phyloP scores from a whole-genome alignment of 2,888 invertebrate species.

The Eupithecia pulchellata region DNA sequence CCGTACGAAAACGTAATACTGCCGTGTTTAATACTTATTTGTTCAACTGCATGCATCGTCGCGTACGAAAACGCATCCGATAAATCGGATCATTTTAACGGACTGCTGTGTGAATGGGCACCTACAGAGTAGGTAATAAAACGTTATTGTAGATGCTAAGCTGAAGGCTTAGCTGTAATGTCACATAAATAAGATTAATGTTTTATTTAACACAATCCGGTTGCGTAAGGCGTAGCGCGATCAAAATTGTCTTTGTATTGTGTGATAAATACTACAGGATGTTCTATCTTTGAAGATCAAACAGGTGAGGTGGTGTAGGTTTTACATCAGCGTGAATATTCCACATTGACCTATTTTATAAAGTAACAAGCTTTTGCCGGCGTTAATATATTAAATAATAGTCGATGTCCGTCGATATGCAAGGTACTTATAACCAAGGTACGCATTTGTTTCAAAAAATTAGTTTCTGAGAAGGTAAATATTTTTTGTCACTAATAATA shows the following conservation, averaged over 20 bases:
- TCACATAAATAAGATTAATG: conserved; percentile 63
- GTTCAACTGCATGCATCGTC: too few species aligned
- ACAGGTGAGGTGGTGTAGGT: background rate
- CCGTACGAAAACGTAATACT: too few species aligned
- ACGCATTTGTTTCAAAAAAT: background rate
- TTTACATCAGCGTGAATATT: background rate
- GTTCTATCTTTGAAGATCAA: background rate
- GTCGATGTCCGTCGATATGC: too few species aligned
- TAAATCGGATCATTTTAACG: background rate
- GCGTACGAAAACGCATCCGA: conserved; percentile 1
- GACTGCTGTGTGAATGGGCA: background rate
- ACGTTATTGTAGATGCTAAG: conserved; percentile 23
- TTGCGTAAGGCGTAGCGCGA: conserved; percentile 42
- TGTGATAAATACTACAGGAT: conserved; percentile 8
- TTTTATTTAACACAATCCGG: conserved; percentile 52
- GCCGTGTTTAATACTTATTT: too few species aligned
- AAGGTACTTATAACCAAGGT: too few species aligned
- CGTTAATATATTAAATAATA: background rate
- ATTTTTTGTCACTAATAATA: background rate
- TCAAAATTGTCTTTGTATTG: conserved; percentile 43
- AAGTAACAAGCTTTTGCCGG: background rate
- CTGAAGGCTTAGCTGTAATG: conserved; percentile 45
- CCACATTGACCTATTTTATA: background rate
- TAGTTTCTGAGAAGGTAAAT: background rate
- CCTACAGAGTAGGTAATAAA: conserved; percentile 21